These are phyloP conservation scores for Philereme vetulata DNA, from an alignment of 2,888 invertebrate species.

Conservation along the genomic window DNA sequence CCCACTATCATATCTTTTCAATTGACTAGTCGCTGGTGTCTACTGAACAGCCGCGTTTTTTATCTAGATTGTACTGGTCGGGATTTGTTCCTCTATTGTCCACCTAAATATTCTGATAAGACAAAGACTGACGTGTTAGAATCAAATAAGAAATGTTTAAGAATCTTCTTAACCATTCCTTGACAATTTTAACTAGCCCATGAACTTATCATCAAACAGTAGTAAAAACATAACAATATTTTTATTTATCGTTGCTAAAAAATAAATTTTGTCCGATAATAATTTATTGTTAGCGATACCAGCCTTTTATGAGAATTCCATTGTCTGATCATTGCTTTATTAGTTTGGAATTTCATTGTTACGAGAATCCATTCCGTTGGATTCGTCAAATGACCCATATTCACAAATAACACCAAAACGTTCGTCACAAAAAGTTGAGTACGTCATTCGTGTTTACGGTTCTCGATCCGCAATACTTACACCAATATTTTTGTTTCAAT, in stretches of 20 bases:
- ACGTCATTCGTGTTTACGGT: constrained; percentile 53
- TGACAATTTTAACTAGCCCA: no score
- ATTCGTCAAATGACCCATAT: constrained; percentile 34
- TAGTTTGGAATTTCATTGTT: constrained; percentile 29
- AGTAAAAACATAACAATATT: not conserved
- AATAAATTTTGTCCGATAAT: not conserved
- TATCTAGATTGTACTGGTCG: no score
- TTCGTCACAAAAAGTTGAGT: constrained; percentile 49
- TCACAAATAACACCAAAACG: constrained; percentile 38
- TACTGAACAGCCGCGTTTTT: no score
- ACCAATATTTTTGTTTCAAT: constrained; percentile 55
- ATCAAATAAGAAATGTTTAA: no score
- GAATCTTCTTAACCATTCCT: no score
- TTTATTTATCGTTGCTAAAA: constrained; percentile 1
- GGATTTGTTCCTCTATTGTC: no score
- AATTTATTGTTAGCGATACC: constrained; percentile 26
- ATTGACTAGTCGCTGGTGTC: no score
- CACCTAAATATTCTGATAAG: no score
- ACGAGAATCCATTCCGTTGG: constrained; percentile 29
- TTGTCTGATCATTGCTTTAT: constrained; percentile 29
- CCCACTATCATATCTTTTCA: no score
- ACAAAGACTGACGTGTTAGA: no score
- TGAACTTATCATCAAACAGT: no score
- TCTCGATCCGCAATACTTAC: constrained; percentile 50
- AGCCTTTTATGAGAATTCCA: constrained; percentile 27